phyloP scores from a whole-genome alignment of 2,888 invertebrate species.

The Magallana nippona region DNA sequence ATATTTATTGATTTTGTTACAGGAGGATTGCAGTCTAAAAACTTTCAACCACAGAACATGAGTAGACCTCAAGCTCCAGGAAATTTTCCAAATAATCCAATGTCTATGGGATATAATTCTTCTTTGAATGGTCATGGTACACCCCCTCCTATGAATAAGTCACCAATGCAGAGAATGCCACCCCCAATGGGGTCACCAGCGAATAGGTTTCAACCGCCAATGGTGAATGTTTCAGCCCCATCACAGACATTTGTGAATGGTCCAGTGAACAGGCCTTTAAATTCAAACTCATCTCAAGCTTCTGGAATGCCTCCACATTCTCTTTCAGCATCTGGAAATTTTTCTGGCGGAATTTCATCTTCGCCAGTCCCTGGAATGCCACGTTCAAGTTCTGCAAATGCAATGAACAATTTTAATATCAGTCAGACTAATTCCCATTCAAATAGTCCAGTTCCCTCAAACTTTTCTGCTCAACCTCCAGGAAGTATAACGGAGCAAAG shows the following conservation, averaged over 20 bases:
- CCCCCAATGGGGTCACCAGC: neutral
- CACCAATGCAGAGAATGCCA: constrained; percentile 19
- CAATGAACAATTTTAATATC: constrained; percentile 3
- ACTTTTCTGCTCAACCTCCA: constrained; percentile 10
- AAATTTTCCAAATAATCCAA: neutral
- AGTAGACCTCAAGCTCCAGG: neutral
- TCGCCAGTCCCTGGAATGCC: neutral
- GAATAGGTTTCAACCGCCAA: neutral
- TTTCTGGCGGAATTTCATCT: neutral
- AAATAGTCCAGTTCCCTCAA: constrained; percentile 9
- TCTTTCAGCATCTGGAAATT: constrained; percentile 18
- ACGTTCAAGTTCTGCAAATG: constrained; percentile 6
- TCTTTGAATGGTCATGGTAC: constrained; percentile 41
- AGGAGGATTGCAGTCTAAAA: constrained; percentile 22
- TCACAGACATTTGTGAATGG: neutral
- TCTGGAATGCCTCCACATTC: neutral
- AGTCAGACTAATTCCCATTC: neutral
- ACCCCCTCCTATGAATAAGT: constrained; percentile 34
- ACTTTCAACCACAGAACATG: neutral
- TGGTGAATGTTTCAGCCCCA: constrained; percentile 1
- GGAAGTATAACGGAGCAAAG: neutral
- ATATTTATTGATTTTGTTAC: neutral
- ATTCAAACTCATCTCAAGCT: constrained; percentile 7
- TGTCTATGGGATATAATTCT: neutral
- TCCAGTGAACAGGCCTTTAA: constrained; percentile 33